Evolutionary conservation across 2,113 vertebrate genomes (phyloP).

Genomic region (Lepisosteus oculatus): DNA sequence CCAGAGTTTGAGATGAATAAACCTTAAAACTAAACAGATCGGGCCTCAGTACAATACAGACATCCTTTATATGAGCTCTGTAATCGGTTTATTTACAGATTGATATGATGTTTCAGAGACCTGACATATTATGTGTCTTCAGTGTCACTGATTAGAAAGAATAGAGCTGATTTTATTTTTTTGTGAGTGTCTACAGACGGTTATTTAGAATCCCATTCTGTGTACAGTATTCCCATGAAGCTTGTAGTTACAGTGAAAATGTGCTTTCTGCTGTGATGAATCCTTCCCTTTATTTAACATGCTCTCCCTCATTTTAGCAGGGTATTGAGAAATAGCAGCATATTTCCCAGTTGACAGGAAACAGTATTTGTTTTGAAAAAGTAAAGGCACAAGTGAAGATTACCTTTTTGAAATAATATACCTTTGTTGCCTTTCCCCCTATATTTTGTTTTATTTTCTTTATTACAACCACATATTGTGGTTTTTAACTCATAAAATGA

Average conservation of each 20-base stretch:
- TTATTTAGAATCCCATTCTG: conserved; percentile 1
- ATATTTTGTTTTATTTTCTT: no score
- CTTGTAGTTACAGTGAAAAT: background rate
- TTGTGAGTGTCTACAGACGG: conserved; percentile 1
- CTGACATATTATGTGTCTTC: conserved; percentile 44
- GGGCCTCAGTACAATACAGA: conserved; percentile 64
- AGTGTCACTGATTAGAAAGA: conserved; percentile 33
- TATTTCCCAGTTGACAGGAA: background rate
- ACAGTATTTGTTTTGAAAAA: background rate
- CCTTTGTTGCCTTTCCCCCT: no score
- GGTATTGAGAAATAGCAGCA: background rate
- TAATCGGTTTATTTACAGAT: conserved; percentile 62
- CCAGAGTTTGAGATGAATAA: conserved; percentile 63
- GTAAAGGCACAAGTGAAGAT: no score
- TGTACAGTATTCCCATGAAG: background rate
- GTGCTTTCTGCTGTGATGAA: conserved; percentile 6
- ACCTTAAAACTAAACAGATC: conserved; percentile 36
- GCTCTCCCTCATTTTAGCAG: background rate
- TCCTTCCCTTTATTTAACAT: conserved; percentile 7
- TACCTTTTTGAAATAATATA: no score
- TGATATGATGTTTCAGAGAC: conserved; percentile 53
- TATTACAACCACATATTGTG: no score
- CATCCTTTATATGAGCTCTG: conserved; percentile 43
- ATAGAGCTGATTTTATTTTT: conserved; percentile 30
- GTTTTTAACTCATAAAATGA: no score